These are phyloP conservation scores for Xenopus petersii DNA, from an alignment of 2,797 vertebrate species.

Conservation along the genomic window DNA sequence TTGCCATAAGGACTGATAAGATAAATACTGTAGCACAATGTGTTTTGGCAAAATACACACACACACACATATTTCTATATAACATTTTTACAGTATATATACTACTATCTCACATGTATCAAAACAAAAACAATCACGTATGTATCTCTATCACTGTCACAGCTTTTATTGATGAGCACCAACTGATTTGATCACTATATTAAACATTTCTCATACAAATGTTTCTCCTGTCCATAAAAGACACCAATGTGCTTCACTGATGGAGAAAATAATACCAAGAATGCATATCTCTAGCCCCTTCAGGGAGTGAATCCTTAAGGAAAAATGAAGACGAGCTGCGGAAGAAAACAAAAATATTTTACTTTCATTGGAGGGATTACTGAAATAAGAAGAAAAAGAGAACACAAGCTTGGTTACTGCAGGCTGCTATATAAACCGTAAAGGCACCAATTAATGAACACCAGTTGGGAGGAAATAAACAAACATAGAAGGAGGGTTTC, in stretches of 20 bases:
- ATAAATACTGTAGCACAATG: too few species aligned
- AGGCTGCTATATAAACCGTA: constrained; percentile 33
- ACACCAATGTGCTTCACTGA: neutral
- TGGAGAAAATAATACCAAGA: neutral
- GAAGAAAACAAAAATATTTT: constrained; percentile 31
- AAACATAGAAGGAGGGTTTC: constrained; percentile 27
- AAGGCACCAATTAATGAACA: constrained; percentile 32
- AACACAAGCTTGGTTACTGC: constrained; percentile 26
- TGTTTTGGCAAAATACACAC: too few species aligned
- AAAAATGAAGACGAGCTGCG: constrained; percentile 16
- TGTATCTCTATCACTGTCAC: neutral
- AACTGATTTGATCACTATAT: constrained; percentile 1
- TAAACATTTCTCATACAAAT: neutral
- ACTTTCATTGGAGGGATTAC: constrained; percentile 31
- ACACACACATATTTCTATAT: too few species aligned
- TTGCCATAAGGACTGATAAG: too few species aligned
- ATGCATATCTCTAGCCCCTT: constrained; percentile 14
- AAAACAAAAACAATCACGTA: neutral
- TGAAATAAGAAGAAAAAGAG: constrained; percentile 26
- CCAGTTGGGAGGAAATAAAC: constrained; percentile 41
- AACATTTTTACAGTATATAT: too few species aligned
- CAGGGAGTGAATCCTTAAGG: constrained; percentile 14
- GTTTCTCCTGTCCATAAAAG: neutral
- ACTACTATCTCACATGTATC: too few species aligned
- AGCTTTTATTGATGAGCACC: neutral